Conservation (phyloP, 2,113 vertebrate genomes). For the Ondatra zibethicus region DNA sequence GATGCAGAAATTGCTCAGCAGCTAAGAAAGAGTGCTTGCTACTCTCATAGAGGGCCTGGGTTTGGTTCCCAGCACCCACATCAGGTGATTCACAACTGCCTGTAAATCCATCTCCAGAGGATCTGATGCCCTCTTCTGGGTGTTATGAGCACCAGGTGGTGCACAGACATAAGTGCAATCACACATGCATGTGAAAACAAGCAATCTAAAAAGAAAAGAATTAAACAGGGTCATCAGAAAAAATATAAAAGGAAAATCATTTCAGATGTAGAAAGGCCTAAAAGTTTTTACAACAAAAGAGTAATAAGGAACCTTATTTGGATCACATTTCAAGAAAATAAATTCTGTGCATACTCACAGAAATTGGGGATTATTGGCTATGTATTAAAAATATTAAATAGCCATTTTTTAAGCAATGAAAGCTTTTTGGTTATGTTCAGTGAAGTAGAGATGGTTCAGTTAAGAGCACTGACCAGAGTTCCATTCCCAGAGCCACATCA, state of each 20-base stretch:
- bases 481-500: background rate
- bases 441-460: background rate
- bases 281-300: background rate
- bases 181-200: background rate
- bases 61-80: background rate
- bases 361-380: background rate
- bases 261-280: constrained; percentile 3
- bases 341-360: constrained; percentile 27
- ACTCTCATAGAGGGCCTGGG: background rate
- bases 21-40: background rate
- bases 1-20: background rate
- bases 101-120: background rate
- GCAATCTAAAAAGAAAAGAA: background rate
- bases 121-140: background rate
- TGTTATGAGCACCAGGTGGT: too few species aligned
- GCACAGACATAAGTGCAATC: background rate
- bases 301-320: background rate
- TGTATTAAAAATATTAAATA: background rate
- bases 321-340: constrained; percentile 1
- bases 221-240: background rate
- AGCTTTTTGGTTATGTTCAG: background rate
- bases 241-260: background rate
- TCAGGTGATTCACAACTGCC: background rate
- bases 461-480: background rate
- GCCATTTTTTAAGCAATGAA: constrained; percentile 5